Percentiles rank a stretch among this genome's conserved stretches.
Evolutionary conservation across 2,888 invertebrate species (phyloP).

Genomic region (Ophion ventricosus): DNA sequence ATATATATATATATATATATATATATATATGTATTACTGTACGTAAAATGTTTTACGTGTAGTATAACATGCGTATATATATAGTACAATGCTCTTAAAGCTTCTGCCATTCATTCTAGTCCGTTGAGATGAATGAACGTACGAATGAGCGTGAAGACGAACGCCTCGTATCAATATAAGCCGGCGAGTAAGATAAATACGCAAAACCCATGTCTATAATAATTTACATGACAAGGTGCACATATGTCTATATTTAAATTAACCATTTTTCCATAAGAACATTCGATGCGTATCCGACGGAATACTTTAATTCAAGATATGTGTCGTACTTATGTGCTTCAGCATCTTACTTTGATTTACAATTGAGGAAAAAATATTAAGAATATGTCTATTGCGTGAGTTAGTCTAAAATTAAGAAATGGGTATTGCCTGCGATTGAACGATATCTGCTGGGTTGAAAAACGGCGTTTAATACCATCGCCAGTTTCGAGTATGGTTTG

Average conservation of each 20-base stretch:
- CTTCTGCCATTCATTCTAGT: conserved; percentile 39
- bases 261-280: conserved; percentile 3
- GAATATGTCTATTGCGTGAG: too few species aligned
- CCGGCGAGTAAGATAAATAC: conserved; percentile 45
- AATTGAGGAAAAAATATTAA: neutral
- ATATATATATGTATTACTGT: neutral
- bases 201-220: conserved; percentile 20
- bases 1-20: neutral
- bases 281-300: conserved; percentile 1
- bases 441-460: too few species aligned
- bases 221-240: conserved; percentile 31
- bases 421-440: too few species aligned
- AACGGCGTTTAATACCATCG: too few species aligned
- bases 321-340: too few species aligned
- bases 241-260: conserved; percentile 19
- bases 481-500: too few species aligned
- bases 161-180: conserved; percentile 15
- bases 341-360: neutral
- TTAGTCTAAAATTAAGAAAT: too few species aligned
- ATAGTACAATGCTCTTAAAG: conserved; percentile 31
- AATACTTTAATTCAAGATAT: neutral
- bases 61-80: conserved; percentile 8
- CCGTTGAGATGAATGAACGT: conserved; percentile 52
- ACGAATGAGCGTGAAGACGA: conserved; percentile 29
- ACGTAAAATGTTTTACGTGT: conserved; percentile 26